Base-by-base conservation (phyloP, 2,797 vertebrate genomes). In the Microchirus variegatus region DNA sequence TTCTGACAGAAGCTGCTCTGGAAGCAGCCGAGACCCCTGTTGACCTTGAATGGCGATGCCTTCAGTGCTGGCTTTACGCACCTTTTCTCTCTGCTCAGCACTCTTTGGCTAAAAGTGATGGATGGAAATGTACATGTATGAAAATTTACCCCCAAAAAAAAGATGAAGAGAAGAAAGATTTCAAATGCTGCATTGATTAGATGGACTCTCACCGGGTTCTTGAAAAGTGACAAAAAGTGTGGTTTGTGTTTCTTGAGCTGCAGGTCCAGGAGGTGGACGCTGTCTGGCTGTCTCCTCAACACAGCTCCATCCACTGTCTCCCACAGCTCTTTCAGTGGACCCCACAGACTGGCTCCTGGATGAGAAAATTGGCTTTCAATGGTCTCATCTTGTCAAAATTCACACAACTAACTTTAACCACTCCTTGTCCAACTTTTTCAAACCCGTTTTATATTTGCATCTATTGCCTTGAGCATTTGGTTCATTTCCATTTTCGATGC, bases 171-270 rank as follows among this genome's bases (percentile, higher is more conserved):
- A 9, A 46, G 3, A 26, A 10, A 22, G 0, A 16, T 14, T 31
- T 8, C 3, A 50, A 57, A 49, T 14, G n/a, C 2, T 11, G 4
- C 55, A 1, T 4, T 38, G 2, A 7, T 31, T 15, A 9, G 13
- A 36, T 5, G 7, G 3, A 17, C 37, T 67, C 93, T 86, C 93
- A 99, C 98, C 59, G 97, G 97, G 73, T 99, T 99, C 90, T 93
- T 98, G 87, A 96, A 99, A 52, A 99, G 91, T 11, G 95, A 96
- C 59, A 99, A 94, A 81, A 99, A 99, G 64, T 95, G 93, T 0
- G 96, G 94, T 73, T 97, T 99, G 86, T 99, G 94, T 84, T 98
- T 99, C 92, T 99, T 99, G 67, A 99, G 86, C 85, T 96, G 92
- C 70, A 98, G 91, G 81, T 99, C 96, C 0, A 99, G 90, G 45